These are phyloP conservation scores for Coracopsis vasa DNA, from an alignment of 2,113 vertebrate genomes.

Conservation along the genomic window DNA sequence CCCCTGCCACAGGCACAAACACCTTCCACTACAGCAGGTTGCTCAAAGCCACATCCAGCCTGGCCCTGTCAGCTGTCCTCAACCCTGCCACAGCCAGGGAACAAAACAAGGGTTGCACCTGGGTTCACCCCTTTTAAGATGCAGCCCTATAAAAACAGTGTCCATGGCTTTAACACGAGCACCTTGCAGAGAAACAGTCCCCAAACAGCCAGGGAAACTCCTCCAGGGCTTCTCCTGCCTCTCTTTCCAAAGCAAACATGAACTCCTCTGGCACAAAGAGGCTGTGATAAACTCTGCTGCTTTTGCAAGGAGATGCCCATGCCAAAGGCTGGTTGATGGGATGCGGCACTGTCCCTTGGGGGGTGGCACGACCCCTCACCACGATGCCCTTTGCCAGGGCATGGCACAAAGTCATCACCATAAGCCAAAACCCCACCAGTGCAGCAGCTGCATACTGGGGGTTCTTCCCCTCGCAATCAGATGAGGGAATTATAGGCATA, in stretches of 20 bases:
- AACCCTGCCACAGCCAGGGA: background rate
- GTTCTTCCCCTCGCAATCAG: background rate
- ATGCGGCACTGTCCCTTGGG: too few relatives aligned
- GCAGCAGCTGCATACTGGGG: background rate
- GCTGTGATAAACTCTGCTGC: background rate
- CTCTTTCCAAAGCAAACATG: rapidly evolving
- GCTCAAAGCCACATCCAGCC: rapidly evolving
- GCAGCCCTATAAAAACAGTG: rapidly evolving
- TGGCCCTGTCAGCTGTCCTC: background rate
- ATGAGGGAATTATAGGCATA: background rate
- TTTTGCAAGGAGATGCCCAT: background rate
- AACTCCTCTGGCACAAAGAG: background rate
- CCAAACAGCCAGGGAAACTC: background rate
- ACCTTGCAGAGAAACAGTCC: background rate
- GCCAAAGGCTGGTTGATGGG: background rate
- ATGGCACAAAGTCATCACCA: rapidly evolving
- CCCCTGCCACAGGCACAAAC: background rate
- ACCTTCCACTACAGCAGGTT: background rate
- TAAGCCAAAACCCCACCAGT: background rate
- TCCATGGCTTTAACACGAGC: rapidly evolving
- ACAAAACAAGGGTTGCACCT: too few relatives aligned
- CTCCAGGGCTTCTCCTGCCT: background rate
- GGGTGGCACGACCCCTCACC: rapidly evolving
- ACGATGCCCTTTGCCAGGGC: background rate
- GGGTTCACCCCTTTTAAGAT: background rate